Conservation (phyloP, 2,797 vertebrate species). For the Enteromius trimaculatus region DNA sequence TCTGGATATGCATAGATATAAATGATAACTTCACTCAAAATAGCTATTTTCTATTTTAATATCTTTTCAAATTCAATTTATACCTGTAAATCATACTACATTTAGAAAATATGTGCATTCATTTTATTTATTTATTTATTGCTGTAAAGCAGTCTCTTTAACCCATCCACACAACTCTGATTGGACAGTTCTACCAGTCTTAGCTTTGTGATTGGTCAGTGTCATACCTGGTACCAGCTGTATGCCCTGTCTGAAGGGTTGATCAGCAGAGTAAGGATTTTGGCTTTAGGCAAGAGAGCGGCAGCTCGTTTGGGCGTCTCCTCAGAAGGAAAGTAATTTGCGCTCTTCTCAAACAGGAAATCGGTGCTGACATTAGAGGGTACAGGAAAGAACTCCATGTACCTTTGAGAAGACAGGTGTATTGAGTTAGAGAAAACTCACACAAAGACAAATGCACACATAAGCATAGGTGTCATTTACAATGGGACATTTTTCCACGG, state of each 20-base stretch:
- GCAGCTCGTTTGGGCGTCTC: slow-evolving; percentile 88
- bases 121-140: slow-evolving; percentile 1
- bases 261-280: slow-evolving; percentile 96
- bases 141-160: slow-evolving; percentile 17
- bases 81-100: no score
- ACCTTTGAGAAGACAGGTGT: slow-evolving; percentile 77
- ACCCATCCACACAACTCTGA: neutral
- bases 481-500: neutral
- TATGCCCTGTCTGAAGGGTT: slow-evolving; percentile 95
- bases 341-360: slow-evolving; percentile 96
- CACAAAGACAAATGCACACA: slow-evolving; percentile 37
- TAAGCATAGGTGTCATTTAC: slow-evolving; percentile 35
- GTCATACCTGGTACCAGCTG: slow-evolving; percentile 95
- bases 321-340: slow-evolving; percentile 96
- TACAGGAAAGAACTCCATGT: slow-evolving; percentile 94
- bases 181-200: neutral
- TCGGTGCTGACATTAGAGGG: slow-evolving; percentile 89
- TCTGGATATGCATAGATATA: neutral
- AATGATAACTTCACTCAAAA: neutral
- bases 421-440: slow-evolving; percentile 32
- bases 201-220: slow-evolving; percentile 10
- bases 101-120: no score
- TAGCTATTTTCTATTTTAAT: neutral
- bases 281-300: slow-evolving; percentile 92
- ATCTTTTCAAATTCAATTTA: neutral